These are phyloP conservation scores for Mormoops blainvillei DNA, from an alignment of 2,113 vertebrate genomes.

Conservation along the genomic window DNA sequence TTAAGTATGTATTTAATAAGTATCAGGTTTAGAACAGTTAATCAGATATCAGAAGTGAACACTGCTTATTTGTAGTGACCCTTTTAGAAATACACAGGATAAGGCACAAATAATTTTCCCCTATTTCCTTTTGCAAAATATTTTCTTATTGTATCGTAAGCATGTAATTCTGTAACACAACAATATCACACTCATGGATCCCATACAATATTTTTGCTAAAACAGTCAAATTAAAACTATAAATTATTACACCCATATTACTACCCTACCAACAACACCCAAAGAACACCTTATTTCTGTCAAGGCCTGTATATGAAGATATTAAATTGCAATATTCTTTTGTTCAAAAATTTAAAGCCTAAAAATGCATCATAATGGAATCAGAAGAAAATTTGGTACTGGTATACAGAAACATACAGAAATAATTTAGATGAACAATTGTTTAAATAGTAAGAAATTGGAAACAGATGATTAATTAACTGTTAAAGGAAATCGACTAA, in stretches of 20 bases:
- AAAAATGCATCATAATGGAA: not conserved
- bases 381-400: not conserved
- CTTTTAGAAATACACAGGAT: not conserved
- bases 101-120: too few relatives aligned
- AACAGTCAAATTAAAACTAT: too few relatives aligned
- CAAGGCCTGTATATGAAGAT: not conserved
- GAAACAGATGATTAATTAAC: not conserved
- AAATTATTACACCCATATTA: too few relatives aligned
- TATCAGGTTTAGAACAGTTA: constrained; percentile 11
- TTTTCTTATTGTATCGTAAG: too few relatives aligned
- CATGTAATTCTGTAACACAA: too few relatives aligned
- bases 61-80: not conserved
- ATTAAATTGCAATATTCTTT: not conserved
- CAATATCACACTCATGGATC: too few relatives aligned
- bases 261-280: too few relatives aligned
- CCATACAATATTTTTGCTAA: too few relatives aligned
- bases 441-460: constrained; percentile 3
- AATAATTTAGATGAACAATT: not conserved
- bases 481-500: not conserved
- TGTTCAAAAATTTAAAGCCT: not conserved
- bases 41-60: constrained; percentile 23
- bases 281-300: too few relatives aligned
- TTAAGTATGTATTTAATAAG: constrained; percentile 44
- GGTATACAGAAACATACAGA: not conserved
- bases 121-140: too few relatives aligned